These are phyloP conservation scores for Aurelia coerulea DNA, from an alignment of 30 jellyfish, hydroid and myxozoan species.

Conservation along the genomic window DNA sequence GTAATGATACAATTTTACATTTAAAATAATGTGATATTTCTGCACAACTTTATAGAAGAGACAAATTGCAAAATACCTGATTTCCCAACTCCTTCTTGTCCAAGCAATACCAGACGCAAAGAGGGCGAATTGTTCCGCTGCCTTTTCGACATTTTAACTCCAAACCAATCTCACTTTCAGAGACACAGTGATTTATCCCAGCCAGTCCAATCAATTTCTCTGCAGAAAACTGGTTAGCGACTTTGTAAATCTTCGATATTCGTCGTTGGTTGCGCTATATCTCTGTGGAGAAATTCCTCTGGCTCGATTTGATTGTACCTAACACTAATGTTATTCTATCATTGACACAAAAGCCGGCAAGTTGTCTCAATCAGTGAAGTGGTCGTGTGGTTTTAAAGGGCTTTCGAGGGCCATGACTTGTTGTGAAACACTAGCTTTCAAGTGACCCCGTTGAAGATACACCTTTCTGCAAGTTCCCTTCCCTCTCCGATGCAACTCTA, in stretches of 20 bases:
- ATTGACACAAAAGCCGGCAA: constrained; percentile 17
- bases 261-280: not conserved
- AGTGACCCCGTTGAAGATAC: not conserved
- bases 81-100: constrained; percentile 90
- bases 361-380: constrained; percentile 21
- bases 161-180: not conserved
- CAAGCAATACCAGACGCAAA: constrained; percentile 62
- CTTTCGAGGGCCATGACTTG: constrained; percentile 32
- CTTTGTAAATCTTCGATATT: not conserved
- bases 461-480: not conserved
- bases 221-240: not conserved
- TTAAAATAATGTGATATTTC: too few species aligned
- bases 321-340: constrained; percentile 5
- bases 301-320: not conserved
- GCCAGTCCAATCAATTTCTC: not conserved
- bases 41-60: too few species aligned
- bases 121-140: constrained; percentile 78
- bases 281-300: constrained; percentile 1
- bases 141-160: constrained; percentile 66
- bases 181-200: not conserved
- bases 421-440: constrained; percentile 11
- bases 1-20: too few species aligned
- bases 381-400: constrained; percentile 46
- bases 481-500: not conserved
- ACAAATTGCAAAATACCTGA: constrained; percentile 43